A percentile compares a stretch with the other conserved stretches of the same genome.
phyloP scores from a whole-genome alignment of 2,888 invertebrate genomes.

The Agrotis ipsilon region DNA sequence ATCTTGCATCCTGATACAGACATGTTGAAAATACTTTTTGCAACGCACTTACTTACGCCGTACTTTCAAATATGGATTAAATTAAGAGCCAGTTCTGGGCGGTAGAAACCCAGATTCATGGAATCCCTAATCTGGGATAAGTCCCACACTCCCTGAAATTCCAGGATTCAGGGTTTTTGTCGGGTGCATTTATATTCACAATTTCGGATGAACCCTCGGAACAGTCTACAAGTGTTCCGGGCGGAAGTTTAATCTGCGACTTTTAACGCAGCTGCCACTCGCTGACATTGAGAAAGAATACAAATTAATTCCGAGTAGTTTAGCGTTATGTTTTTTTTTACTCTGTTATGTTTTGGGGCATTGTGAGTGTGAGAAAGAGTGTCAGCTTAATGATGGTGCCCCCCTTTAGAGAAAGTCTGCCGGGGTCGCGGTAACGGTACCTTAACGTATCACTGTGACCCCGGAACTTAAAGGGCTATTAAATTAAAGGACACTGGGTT shows the following conservation, averaged over 20 bases:
- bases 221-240: conserved; percentile 7
- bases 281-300: not conserved
- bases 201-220: not conserved
- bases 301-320: not conserved
- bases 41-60: not conserved
- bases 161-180: not conserved
- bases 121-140: no score
- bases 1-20: not conserved
- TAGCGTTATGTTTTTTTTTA: not conserved
- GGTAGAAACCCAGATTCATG: not conserved
- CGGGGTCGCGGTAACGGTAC: no score
- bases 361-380: no score
- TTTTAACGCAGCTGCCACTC: not conserved
- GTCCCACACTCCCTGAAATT: no score
- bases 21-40: not conserved
- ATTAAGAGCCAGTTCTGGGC: not conserved
- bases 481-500: no score
- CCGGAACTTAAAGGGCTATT: no score
- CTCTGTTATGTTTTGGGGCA: no score
- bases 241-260: not conserved
- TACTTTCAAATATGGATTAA: not conserved
- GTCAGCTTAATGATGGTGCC: no score
- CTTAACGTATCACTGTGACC: no score
- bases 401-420: no score
- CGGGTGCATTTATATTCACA: not conserved